Evolutionary conservation across 2,797 vertebrate genomes (phyloP).

Genomic region (Rhyacichthys aspro): DNA sequence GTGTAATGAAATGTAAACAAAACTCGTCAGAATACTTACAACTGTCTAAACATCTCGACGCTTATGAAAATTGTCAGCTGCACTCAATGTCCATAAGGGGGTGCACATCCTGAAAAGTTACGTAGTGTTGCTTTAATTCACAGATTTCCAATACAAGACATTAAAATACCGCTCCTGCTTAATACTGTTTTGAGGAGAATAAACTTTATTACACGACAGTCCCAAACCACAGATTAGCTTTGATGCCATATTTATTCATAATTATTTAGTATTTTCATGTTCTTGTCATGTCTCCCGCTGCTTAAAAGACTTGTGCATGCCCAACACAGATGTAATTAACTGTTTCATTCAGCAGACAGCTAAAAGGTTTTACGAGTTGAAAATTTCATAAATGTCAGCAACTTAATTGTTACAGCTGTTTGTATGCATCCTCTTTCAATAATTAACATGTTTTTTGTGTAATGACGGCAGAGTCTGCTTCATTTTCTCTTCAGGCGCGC

Average conservation of each 20-base stretch:
- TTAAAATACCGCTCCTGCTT: no score
- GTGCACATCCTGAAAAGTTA: no score
- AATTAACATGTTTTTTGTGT: conserved; percentile 8
- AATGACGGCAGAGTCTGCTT: background rate
- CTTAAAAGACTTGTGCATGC: background rate
- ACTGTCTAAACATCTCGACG: no score
- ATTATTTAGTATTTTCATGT: conserved; percentile 5
- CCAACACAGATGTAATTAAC: background rate
- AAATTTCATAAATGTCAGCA: background rate
- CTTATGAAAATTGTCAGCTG: no score
- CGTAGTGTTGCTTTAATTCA: no score
- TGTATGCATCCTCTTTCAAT: background rate
- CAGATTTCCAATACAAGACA: no score
- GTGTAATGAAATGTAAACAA: no score
- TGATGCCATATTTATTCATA: background rate
- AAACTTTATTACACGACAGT: background rate
- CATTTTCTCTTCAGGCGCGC: background rate
- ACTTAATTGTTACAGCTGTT: conserved; percentile 10
- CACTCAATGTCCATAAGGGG: no score
- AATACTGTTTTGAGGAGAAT: no score
- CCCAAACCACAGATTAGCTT: background rate
- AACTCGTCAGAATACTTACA: no score
- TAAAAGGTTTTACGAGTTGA: background rate
- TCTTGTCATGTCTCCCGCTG: conserved; percentile 1
- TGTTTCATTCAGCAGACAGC: background rate